A percentile compares a stretch with the other conserved stretches of the same genome.
These are phyloP conservation scores for Abrostola tripartita DNA, from an alignment of 2,888 invertebrate genomes.

Conservation along the genomic window DNA sequence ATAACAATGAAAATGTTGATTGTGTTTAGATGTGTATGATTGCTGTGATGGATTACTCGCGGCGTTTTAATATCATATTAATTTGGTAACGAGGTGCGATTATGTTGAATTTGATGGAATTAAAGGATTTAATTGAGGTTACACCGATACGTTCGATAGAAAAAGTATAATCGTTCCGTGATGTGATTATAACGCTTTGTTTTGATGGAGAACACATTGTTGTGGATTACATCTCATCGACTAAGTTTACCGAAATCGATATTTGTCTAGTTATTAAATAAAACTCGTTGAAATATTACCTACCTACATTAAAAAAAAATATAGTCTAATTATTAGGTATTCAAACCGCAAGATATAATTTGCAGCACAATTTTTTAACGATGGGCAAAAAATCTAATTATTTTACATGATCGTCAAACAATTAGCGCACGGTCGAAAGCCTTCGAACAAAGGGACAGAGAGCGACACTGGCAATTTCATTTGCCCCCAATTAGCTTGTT, in stretches of 20 bases:
- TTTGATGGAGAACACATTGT: not conserved
- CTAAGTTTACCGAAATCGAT: no score
- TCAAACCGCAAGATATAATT: slow-evolving; percentile 7
- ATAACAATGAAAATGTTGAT: slow-evolving; percentile 79
- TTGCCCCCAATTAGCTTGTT: slow-evolving; percentile 83
- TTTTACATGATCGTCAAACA: slow-evolving; percentile 80
- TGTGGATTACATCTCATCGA: not conserved
- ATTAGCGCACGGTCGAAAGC: slow-evolving; percentile 75
- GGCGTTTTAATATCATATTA: slow-evolving; percentile 61
- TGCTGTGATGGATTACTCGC: slow-evolving; percentile 77
- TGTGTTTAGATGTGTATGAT: slow-evolving; percentile 72
- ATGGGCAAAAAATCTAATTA: slow-evolving; percentile 71
- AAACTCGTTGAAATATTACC: not conserved
- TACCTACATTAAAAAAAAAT: not conserved
- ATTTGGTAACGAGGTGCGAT: slow-evolving; percentile 53
- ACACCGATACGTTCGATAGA: slow-evolving; percentile 3
- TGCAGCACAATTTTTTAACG: slow-evolving; percentile 3
- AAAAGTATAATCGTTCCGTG: not conserved
- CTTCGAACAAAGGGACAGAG: slow-evolving; percentile 77
- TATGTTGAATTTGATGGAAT: slow-evolving; percentile 33
- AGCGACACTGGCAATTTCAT: slow-evolving; percentile 82
- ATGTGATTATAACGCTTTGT: slow-evolving; percentile 1
- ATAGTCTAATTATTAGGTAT: not conserved
- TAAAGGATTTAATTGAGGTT: slow-evolving; percentile 37
- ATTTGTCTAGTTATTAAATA: no score